A percentile compares a stretch with the other conserved stretches of the same genome.
Conservation (phyloP, 1,140 invertebrate genomes). For the honey bee (Apis mellifera) region DNA sequence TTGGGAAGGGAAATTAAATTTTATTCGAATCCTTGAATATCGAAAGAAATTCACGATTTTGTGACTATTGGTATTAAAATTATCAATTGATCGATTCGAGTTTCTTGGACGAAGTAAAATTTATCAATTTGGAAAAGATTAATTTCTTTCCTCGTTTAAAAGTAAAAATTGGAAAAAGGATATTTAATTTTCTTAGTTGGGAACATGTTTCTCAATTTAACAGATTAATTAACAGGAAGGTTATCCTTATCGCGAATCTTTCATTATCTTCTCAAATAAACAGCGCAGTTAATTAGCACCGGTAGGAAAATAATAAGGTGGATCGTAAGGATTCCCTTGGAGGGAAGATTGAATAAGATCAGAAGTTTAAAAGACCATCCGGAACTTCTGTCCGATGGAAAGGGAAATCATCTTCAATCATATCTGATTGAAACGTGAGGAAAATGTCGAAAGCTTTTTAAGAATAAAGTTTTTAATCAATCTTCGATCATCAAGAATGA, state of each 20-base stretch:
- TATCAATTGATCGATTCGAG: too few relatives aligned
- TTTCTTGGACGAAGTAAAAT: too few relatives aligned
- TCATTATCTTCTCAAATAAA: not conserved
- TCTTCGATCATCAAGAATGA: too few relatives aligned
- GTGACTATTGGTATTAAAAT: too few relatives aligned
- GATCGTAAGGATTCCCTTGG: not conserved
- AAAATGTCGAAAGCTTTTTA: too few relatives aligned
- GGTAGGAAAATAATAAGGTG: conserved; percentile 14
- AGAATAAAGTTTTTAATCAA: too few relatives aligned
- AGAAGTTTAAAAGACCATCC: not conserved
- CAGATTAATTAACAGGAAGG: conserved; percentile 5
- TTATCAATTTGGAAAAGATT: too few relatives aligned
- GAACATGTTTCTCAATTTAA: not conserved
- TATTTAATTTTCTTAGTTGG: not conserved
- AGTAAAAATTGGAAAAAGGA: not conserved
- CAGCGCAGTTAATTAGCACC: conserved; percentile 41
- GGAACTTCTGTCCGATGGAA: not conserved
- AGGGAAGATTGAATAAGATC: not conserved
- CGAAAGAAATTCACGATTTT: too few relatives aligned
- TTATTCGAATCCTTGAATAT: too few relatives aligned
- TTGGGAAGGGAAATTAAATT: too few relatives aligned
- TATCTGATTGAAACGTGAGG: too few relatives aligned
- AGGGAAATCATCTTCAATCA: not conserved
- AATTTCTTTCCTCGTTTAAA: too few relatives aligned
- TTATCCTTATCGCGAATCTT: not conserved